Conservation (phyloP, 2,888 invertebrate species). For the Clunio marinus region DNA sequence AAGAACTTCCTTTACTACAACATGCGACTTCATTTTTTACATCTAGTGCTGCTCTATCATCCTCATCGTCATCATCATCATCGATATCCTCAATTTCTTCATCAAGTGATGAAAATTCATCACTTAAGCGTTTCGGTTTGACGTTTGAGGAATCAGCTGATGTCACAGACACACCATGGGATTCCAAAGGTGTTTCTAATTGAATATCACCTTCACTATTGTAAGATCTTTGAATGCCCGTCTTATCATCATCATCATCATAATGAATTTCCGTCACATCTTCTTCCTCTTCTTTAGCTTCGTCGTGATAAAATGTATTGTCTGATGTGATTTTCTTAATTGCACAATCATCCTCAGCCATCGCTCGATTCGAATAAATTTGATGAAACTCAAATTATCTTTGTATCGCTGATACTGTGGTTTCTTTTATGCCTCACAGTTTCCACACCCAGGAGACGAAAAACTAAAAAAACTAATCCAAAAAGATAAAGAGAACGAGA, state of each 20-base stretch:
- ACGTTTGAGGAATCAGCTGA: constrained; percentile 21
- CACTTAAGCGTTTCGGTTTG: constrained; percentile 50
- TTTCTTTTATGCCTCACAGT: neutral
- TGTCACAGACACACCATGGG: neutral
- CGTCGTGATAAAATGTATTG: constrained; percentile 12
- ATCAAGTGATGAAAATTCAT: constrained; percentile 48
- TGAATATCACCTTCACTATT: constrained; percentile 45
- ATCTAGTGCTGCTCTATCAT: constrained; percentile 22
- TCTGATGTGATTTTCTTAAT: constrained; percentile 29
- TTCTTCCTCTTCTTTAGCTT: constrained; percentile 15
- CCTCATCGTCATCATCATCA: constrained; percentile 32
- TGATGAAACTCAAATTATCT: neutral
- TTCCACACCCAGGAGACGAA: constrained; percentile 1
- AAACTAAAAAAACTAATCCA: constrained; percentile 8
- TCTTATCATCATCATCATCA: constrained; percentile 27
- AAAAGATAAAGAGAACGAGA: neutral
- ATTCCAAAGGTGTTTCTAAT: constrained; percentile 48
- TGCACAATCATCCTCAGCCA: constrained; percentile 35
- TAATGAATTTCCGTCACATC: constrained; percentile 18
- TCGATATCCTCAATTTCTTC: constrained; percentile 40
- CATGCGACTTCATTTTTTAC: constrained; percentile 28
- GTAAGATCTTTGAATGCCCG: constrained; percentile 1
- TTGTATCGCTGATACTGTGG: neutral
- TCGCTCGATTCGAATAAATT: constrained; percentile 11
- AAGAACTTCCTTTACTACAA: constrained; percentile 39